These are phyloP conservation scores for Neelides folsomi DNA, from an alignment of 2,888 invertebrate genomes.

Conservation along the genomic window DNA sequence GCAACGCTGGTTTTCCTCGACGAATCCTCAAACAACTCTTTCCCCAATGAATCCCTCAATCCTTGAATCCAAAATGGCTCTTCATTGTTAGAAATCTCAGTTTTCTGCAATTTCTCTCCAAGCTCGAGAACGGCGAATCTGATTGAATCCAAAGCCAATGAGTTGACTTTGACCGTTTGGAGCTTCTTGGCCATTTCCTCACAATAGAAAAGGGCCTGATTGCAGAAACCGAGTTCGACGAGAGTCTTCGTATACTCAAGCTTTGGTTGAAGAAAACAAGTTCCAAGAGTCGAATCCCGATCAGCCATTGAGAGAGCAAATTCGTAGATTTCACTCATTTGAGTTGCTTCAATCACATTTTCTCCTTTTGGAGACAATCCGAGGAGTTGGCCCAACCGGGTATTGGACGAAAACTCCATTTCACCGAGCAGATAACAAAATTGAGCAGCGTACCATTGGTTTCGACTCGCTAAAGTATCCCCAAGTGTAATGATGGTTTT, in stretches of 20 bases:
- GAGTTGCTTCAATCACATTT: constrained; percentile 58
- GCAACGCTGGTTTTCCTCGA: too few relatives aligned
- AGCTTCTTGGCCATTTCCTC: constrained; percentile 56
- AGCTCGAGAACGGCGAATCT: too few relatives aligned
- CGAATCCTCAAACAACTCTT: too few relatives aligned
- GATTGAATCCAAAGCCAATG: too few relatives aligned
- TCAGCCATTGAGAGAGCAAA: constrained; percentile 73
- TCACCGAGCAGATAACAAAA: constrained; percentile 89
- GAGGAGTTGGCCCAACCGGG: constrained; percentile 46
- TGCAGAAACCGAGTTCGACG: constrained; percentile 60
- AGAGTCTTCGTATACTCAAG: constrained; percentile 64
- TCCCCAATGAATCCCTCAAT: too few relatives aligned
- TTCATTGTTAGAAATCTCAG: too few relatives aligned
- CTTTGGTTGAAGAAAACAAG: constrained; percentile 43
- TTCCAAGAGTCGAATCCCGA: constrained; percentile 53
- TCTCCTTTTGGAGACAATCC: constrained; percentile 61
- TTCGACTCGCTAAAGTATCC: constrained; percentile 54
- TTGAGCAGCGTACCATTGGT: constrained; percentile 79
- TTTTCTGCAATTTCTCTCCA: too few relatives aligned
- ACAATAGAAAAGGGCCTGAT: constrained; percentile 68
- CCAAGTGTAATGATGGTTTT: constrained; percentile 56
- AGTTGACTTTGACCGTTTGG: constrained; percentile 3
- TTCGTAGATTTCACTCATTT: constrained; percentile 91
- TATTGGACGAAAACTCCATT: constrained; percentile 41
- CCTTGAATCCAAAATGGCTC: too few relatives aligned